phyloP scores from a whole-genome alignment of 2,888 invertebrate genomes.

The Tachystola acroxantha region DNA sequence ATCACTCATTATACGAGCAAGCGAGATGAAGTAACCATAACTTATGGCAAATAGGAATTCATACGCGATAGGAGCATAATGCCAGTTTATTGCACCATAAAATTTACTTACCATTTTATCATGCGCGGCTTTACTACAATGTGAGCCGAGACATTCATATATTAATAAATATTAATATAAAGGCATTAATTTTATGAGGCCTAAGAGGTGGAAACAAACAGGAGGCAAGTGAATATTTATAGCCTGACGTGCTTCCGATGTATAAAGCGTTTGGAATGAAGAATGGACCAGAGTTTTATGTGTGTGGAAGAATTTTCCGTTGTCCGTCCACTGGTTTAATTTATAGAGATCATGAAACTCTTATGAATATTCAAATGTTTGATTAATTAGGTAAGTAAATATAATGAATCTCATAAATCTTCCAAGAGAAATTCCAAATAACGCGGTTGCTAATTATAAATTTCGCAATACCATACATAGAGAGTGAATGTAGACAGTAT shows the following conservation, averaged over 20 bases:
- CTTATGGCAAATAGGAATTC: constrained; percentile 36
- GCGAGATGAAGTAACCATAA: constrained; percentile 1
- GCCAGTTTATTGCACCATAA: constrained; percentile 62
- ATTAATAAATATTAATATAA: constrained; percentile 73
- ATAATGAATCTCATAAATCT: too few relatives aligned
- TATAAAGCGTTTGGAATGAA: constrained; percentile 37
- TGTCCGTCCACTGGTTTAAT: constrained; percentile 29
- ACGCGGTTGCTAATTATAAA: too few relatives aligned
- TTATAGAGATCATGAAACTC: constrained; percentile 17
- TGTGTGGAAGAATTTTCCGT: constrained; percentile 25
- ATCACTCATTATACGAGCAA: constrained; percentile 1
- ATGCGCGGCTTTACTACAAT: constrained; percentile 49
- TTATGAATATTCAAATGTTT: background rate
- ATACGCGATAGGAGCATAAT: constrained; percentile 44
- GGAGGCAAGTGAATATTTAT: constrained; percentile 69
- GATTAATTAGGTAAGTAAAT: too few relatives aligned
- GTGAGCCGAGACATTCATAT: constrained; percentile 50
- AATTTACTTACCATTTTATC: constrained; percentile 65
- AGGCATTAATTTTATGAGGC: constrained; percentile 69
- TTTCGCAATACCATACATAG: too few relatives aligned
- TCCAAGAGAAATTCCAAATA: too few relatives aligned
- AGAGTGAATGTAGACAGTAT: too few relatives aligned
- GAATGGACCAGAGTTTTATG: constrained; percentile 26
- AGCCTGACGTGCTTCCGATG: constrained; percentile 49
- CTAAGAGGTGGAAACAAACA: constrained; percentile 66